Evolutionary conservation across 2,797 vertebrate genomes (phyloP).

Genomic region (Thunnus albacares): DNA sequence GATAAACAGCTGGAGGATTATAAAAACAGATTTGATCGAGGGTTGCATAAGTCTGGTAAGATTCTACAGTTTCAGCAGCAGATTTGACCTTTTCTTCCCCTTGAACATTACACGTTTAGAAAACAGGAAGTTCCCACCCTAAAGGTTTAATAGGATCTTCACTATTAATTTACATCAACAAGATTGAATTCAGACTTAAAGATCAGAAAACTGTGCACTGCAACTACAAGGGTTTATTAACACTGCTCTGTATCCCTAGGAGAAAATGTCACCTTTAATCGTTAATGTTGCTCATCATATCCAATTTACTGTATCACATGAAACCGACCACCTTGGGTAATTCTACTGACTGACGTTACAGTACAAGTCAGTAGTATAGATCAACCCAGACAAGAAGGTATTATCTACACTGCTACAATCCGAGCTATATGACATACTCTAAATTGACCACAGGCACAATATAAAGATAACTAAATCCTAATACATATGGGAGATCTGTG

Average conservation of each 20-base stretch:
- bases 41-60: neutral
- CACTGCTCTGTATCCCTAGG: neutral
- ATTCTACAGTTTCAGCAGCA: neutral
- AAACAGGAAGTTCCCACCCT: neutral
- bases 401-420: neutral
- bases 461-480: constrained; percentile 23
- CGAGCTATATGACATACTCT: constrained; percentile 2
- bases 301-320: neutral
- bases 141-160: neutral
- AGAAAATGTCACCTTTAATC: neutral
- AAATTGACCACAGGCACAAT: constrained; percentile 22
- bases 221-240: neutral
- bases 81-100: constrained; percentile 2
- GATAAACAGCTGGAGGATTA: neutral
- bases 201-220: neutral
- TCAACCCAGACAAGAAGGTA: neutral
- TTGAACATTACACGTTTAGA: neutral
- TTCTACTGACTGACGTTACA: neutral
- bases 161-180: neutral
- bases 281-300: neutral
- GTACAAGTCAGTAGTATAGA: neutral
- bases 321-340: neutral
- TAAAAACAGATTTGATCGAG: neutral
- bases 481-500: constrained; percentile 26
- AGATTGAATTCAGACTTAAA: constrained; percentile 1